Base-by-base conservation (phyloP, 2,797 vertebrate genomes). In the Acrossocheilus fasciatus region DNA sequence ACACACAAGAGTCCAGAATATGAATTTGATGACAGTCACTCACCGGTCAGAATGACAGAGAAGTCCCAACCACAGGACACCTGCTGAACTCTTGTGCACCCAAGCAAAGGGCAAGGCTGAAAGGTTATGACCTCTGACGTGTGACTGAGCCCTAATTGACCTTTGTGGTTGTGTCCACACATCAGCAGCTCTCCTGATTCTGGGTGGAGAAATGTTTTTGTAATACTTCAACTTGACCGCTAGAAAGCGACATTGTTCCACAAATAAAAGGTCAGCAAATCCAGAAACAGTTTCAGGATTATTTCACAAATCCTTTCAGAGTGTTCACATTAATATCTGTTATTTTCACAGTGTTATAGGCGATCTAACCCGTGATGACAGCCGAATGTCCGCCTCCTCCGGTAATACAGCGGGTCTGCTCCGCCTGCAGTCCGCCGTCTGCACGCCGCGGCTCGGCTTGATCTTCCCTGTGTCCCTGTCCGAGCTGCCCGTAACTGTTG, bases 41-140 rank as follows among this genome's bases (percentile, higher is more conserved):
- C 91, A 98, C 98, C 96, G 85, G 92, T 95, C 81, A 98, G 95
- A 72, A 98, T 87, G 86, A 99, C 91, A 30, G 97, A 97, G 90
- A 98, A 99, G 92, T 99, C 97, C 98, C 98, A 99, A 76, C 98
- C 98, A 91, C 98, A 99, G 54, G 97, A 94, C 66, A 98, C 96
- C 83, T 96, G 93, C 64, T 91, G 92, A 77, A 98, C 91, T 70
- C 88, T 89, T 82, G 88, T 92, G 62, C 87, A 92, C 18, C 90
- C 91, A 39, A 96, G 87, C 12, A 93, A 88, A 68, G 88, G 73
- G 76, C 97, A 97, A 85, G 93, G 91, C 18, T 95, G 95, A 91
- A 98, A 96, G 89, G 3, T 87, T 17, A 91, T 86, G 26, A 96
- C 90, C 68, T 98, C 94, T 45, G 94, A 89, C 0, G 87, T 93